Evolutionary conservation across 2,113 vertebrate genomes (phyloP).

Genomic region (Noturus placidus): DNA sequence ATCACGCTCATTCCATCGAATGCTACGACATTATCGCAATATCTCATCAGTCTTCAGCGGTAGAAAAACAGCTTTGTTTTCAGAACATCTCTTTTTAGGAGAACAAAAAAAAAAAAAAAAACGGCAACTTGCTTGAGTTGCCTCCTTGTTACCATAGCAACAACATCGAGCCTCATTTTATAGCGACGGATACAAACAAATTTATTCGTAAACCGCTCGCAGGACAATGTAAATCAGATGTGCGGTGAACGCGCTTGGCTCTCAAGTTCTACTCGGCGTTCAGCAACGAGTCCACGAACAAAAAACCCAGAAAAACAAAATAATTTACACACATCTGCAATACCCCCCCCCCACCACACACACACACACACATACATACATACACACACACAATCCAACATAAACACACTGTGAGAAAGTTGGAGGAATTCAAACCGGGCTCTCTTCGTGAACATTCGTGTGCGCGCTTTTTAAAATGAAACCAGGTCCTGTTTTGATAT

Average conservation of each 20-base stretch:
- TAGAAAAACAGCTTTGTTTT: no score
- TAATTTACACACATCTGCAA: neutral
- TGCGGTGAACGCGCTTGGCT: neutral
- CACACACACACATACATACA: slow-evolving; percentile 38
- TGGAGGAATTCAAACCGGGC: neutral
- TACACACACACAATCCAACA: slow-evolving; percentile 46
- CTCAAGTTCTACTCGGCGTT: no score
- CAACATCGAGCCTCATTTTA: neutral
- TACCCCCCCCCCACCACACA: no score
- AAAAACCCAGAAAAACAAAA: no score
- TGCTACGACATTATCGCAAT: neutral
- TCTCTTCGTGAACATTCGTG: neutral
- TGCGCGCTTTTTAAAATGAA: slow-evolving; percentile 17
- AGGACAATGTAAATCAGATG: neutral
- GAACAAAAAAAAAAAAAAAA: neutral
- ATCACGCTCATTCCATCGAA: neutral
- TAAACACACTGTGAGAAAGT: slow-evolving; percentile 63
- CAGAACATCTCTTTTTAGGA: neutral
- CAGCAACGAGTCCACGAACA: neutral
- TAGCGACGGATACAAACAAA: neutral
- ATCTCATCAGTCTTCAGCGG: neutral
- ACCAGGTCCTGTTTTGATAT: neutral
- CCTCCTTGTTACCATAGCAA: neutral
- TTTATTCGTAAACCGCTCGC: no score
- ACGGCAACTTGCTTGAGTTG: neutral